phyloP scores from a whole-genome alignment of 2,888 invertebrate genomes.

The Tricholauxania praeusta region DNA sequence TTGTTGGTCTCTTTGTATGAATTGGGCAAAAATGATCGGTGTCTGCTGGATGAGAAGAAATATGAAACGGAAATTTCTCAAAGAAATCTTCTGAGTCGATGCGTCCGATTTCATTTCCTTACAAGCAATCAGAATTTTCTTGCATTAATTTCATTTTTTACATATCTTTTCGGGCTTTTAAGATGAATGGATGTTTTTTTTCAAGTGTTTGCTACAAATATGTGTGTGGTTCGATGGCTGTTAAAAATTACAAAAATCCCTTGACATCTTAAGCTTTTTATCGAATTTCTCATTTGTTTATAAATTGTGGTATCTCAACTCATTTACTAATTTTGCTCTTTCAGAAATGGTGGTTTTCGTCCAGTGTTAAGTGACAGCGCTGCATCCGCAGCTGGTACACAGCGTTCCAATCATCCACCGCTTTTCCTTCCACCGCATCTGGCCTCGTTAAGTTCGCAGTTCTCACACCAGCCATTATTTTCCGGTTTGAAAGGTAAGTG shows the following conservation, averaged over 20 bases:
- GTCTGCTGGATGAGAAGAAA: too few relatives aligned
- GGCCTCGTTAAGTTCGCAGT: conserved; percentile 78
- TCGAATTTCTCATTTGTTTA: neutral
- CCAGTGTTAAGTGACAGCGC: conserved; percentile 72
- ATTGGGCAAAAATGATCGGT: too few relatives aligned
- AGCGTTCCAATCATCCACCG: conserved; percentile 76
- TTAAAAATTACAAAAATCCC: neutral
- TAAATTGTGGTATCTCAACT: neutral
- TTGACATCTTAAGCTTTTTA: neutral
- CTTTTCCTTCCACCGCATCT: conserved; percentile 88
- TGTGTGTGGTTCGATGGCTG: neutral
- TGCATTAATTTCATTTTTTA: too few relatives aligned
- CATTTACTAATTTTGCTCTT: conserved; percentile 9
- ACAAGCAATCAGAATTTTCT: too few relatives aligned
- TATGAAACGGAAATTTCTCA: too few relatives aligned
- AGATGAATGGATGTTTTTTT: too few relatives aligned
- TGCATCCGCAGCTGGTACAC: conserved; percentile 49
- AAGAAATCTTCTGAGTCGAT: too few relatives aligned
- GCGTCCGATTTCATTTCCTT: too few relatives aligned
- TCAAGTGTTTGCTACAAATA: too few relatives aligned
- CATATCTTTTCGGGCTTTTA: too few relatives aligned
- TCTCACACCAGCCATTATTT: conserved; percentile 87
- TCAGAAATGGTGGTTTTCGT: conserved; percentile 73
- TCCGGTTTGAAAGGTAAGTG: conserved; percentile 82
- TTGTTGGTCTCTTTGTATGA: too few relatives aligned